Evolutionary conservation across 2,888 invertebrate genomes (phyloP).

Genomic region (Melitaea athalia): DNA sequence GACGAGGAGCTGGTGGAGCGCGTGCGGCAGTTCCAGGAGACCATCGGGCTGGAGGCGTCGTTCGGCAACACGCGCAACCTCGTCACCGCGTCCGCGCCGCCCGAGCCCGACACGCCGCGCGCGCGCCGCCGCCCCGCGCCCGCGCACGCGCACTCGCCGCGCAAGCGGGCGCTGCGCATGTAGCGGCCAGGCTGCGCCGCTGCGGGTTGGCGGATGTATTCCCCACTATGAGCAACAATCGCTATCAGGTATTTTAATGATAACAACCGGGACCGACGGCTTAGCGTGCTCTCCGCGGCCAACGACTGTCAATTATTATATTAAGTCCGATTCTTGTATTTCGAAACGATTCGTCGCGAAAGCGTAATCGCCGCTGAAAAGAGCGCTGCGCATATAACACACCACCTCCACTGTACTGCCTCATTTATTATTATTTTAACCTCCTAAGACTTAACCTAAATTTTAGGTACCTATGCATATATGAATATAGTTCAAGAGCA

Average conservation of each 20-base stretch:
- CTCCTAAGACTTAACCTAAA: too few relatives aligned
- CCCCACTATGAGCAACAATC: too few relatives aligned
- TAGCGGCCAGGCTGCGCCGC: conserved; percentile 39
- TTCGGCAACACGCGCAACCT: conserved; percentile 71
- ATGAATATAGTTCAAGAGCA: too few relatives aligned
- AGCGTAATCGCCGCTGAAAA: conserved; percentile 42
- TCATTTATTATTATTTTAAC: too few relatives aligned
- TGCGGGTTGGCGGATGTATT: conserved; percentile 13
- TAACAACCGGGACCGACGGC: too few relatives aligned
- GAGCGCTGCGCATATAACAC: conserved; percentile 52
- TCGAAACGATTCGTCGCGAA: too few relatives aligned
- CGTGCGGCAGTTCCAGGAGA: conserved; percentile 66
- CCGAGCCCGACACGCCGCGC: conserved; percentile 69
- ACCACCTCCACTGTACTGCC: too few relatives aligned
- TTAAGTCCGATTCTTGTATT: too few relatives aligned
- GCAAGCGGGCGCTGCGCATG: conserved; percentile 53
- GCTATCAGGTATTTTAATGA: background rate
- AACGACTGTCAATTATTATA: too few relatives aligned
- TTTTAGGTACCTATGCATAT: too few relatives aligned
- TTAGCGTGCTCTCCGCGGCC: too few relatives aligned
- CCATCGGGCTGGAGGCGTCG: conserved; percentile 58
- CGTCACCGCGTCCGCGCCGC: conserved; percentile 67
- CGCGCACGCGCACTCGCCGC: conserved; percentile 33
- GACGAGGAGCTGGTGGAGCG: conserved; percentile 69
- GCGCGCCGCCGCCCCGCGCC: conserved; percentile 43